A percentile compares a stretch with the other conserved stretches of the same genome.
These are phyloP conservation scores for Drosophila nr. fundita DNA, from an alignment of 2,888 invertebrate genomes.

Conservation along the genomic window DNA sequence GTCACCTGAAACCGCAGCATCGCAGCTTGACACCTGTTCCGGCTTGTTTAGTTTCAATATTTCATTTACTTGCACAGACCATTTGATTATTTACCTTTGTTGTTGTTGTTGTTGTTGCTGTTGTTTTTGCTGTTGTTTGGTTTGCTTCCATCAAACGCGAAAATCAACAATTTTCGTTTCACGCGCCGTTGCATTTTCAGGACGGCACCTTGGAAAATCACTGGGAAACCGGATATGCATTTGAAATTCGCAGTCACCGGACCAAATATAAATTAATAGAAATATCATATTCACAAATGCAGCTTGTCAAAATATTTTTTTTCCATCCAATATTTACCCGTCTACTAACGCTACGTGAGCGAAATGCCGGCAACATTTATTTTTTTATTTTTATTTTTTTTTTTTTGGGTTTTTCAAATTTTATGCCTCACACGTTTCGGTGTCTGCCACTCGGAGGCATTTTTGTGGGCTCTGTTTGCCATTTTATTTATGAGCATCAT, in stretches of 20 bases:
- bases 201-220: constrained; percentile 23
- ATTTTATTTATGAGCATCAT: constrained; percentile 78
- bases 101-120: constrained; percentile 17
- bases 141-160: constrained; percentile 34
- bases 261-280: constrained; percentile 70
- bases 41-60: constrained; percentile 79
- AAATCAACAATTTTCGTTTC: constrained; percentile 48
- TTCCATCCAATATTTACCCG: constrained; percentile 30
- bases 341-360: constrained; percentile 61
- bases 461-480: constrained; percentile 59
- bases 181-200: constrained; percentile 62
- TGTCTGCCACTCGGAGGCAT: constrained; percentile 25
- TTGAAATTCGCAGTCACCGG: constrained; percentile 39
- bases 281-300: constrained; percentile 70
- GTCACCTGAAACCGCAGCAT: constrained; percentile 51
- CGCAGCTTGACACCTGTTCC: constrained; percentile 71
- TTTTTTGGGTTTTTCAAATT: constrained; percentile 46
- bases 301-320: constrained; percentile 37
- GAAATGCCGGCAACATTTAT: constrained; percentile 38
- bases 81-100: constrained; percentile 66
- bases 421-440: constrained; percentile 74
- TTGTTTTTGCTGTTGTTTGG: constrained; percentile 25
- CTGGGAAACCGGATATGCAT: constrained; percentile 66
- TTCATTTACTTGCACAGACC: constrained; percentile 77
- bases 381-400: neutral